Base-by-base conservation (phyloP, 2,113 vertebrate species). In the Bufo bufo region DNA sequence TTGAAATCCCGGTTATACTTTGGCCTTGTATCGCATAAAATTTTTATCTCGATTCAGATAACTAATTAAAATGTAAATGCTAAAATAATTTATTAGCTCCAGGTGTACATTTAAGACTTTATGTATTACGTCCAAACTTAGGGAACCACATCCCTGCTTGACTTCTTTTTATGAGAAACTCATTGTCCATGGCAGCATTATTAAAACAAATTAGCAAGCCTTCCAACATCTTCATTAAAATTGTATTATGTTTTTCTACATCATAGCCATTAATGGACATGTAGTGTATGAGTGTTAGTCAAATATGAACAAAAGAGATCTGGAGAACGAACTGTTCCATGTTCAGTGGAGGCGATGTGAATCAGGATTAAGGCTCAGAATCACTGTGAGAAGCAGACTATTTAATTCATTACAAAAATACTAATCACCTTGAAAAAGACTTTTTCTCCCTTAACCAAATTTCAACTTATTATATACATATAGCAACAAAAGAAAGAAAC, bases 221-320 rank as follows among this genome's bases (percentile, higher is more conserved):
- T 87, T 81, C 77, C 86, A 82, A 61, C 63, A 11, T 33, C 33
- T 58, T 87, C 86, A 87, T 87, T 87, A 87, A 87, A 87, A 82
- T 87, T 79, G 77, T 45, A 87, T 87, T 45, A 87, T 78, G 77
- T 77, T 86, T 87, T 87, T 58, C 77, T 54, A 87, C 84, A 52
- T 80, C 50, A 49, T 59, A 58, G 12, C 63, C 33, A 72, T 87
- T 72, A 87, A 72, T 87, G 65, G 65, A 72, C 12, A 72, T 77
- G 84, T 50, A 58, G 74, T 75, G 56, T 77, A 63, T 77, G 16
- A 77, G 56, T 63, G 56, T 63, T 85, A 85, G 69, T 33, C 69
- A 75, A 58, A 85, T 71, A 13, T 74, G 52, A 58, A 72, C 69
- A 85, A 58, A 80, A 47, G 23, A 17, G 83, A 33, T 33, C 82